Evolutionary conservation across 2,888 invertebrate species (phyloP), one percentile per base, ranked within the genome.

Genomic region (Hydraecia micacea): DNA sequence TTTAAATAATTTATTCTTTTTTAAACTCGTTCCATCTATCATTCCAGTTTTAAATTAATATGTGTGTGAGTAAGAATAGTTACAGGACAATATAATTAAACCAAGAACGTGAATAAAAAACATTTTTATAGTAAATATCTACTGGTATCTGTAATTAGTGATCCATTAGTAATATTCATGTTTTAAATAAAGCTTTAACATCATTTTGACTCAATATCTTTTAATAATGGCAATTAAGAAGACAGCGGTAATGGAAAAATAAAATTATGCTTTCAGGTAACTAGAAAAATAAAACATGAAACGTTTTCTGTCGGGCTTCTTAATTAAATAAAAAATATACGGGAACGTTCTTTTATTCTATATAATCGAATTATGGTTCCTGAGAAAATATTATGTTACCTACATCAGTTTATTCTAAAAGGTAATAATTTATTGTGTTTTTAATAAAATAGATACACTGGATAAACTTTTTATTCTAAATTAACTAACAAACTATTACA

Each of bases 171-270:
- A 81, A 82, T 79, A 83, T 87, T 82, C 80, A 82, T 86, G 82
- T 83, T 82, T 74, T 84, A 86, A 89, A 90, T 90, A 88, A 88
- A 90, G 90, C 86, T 86, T 86, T 87, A 78, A 77, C 79, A 84
- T 84, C 81, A 84, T 86, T 86, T 86, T 82, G 79, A 81, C 83
- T 86, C 88, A 89, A 89, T 91, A 88, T 90, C 86, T 89, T 90
- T 90, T 91, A 92, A 91, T 91, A 90, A 90, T 89, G 85, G 91
- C 89, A 91, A 92, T 92, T 92, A 92, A 91, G 88, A 91, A 84
- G 88, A 91, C 88, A 91, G 87, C 91, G 90, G 90, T 92, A 92
- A 92, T 92, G 92, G 92, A 91, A 91, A 92, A 92, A 92, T 91
- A 88, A 91, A 91, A 91, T 91, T 90, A 92, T 90, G 90, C 87